A percentile compares a stretch with the other conserved stretches of the same genome.
These are phyloP conservation scores for Arvicanthis niloticus DNA, from an alignment of 2,113 vertebrate genomes.

Conservation along the genomic window DNA sequence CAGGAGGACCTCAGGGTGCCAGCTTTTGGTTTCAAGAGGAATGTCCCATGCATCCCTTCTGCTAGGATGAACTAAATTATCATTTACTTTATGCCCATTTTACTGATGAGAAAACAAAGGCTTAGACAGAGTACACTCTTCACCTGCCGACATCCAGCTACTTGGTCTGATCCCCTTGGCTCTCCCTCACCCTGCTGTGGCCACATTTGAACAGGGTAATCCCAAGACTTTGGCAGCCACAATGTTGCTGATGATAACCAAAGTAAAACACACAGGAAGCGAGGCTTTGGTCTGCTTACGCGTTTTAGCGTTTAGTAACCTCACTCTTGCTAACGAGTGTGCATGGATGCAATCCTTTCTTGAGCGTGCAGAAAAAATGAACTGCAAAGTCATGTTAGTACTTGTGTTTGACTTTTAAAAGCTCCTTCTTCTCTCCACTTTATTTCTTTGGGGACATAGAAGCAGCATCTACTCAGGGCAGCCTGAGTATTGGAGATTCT, in stretches of 20 bases:
- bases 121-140: background rate
- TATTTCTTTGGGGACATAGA: background rate
- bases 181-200: background rate
- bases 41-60: background rate
- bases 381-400: background rate
- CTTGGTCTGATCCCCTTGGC: no score
- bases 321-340: background rate
- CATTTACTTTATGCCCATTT: background rate
- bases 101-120: constrained; percentile 43
- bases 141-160: background rate
- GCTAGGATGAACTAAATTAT: background rate
- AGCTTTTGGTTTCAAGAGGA: background rate
- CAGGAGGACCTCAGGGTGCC: background rate
- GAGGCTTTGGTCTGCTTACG: background rate
- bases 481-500: background rate
- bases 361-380: background rate
- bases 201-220: background rate
- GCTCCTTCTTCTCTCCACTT: background rate
- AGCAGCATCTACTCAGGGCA: background rate
- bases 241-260: background rate
- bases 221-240: background rate
- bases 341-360: background rate
- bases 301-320: background rate
- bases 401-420: background rate
- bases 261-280: background rate